Conservation (phyloP, 2,113 vertebrate species). For the Tichodroma muraria region DNA sequence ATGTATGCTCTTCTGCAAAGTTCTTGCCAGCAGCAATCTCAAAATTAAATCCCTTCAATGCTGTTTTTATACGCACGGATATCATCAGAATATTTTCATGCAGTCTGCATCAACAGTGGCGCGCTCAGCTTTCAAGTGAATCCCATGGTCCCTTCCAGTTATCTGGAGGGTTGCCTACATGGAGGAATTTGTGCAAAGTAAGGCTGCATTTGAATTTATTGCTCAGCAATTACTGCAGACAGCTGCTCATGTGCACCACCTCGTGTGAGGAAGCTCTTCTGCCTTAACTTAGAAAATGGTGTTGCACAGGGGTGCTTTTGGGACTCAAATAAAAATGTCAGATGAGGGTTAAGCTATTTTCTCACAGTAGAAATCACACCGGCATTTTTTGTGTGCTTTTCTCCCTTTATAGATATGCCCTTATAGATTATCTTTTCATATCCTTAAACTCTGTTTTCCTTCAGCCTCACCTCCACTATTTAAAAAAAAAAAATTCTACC, state of each 20-base stretch:
- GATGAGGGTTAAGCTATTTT: neutral
- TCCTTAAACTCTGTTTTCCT: neutral
- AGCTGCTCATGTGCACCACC: neutral
- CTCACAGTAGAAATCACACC: neutral
- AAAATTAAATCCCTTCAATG: neutral
- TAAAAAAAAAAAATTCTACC: neutral
- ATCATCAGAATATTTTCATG: neutral
- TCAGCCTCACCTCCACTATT: neutral
- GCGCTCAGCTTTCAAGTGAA: neutral
- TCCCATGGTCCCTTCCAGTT: neutral
- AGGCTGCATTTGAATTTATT: neutral
- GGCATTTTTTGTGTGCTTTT: neutral
- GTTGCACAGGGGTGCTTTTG: neutral
- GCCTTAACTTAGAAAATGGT: neutral
- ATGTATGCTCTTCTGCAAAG: neutral
- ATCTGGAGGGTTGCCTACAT: neutral
- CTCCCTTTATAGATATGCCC: neutral
- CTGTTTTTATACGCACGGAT: neutral
- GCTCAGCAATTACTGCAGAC: neutral
- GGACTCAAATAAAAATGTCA: neutral
- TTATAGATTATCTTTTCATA: neutral
- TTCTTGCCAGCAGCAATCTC: neutral
- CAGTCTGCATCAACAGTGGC: neutral
- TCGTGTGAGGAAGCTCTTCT: neutral
- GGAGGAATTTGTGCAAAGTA: neutral